Evolutionary conservation across 2,888 invertebrate genomes (phyloP).

Genomic region (Patella pellucida): DNA sequence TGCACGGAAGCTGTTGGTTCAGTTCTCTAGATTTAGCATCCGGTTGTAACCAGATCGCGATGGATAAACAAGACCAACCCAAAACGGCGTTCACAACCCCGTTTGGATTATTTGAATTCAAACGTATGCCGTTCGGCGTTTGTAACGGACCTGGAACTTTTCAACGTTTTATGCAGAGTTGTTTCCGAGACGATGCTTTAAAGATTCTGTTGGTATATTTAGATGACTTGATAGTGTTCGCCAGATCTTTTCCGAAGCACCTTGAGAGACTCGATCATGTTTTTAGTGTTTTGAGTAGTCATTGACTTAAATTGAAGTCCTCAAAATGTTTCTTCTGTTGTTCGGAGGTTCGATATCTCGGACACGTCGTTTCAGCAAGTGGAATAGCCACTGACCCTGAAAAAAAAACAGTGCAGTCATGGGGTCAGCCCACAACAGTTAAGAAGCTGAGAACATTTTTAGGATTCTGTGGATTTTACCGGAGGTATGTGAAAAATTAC

Average conservation of each 20-base stretch:
- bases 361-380: slow-evolving; percentile 16
- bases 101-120: no score
- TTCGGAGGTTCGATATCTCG: slow-evolving; percentile 15
- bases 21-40: no score
- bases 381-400: slow-evolving; percentile 21
- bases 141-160: no score
- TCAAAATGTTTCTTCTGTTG: slow-evolving; percentile 15
- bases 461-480: not conserved
- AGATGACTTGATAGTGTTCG: slow-evolving; percentile 4
- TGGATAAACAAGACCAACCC: not conserved
- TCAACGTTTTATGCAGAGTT: no score
- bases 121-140: no score
- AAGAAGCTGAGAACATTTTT: slow-evolving; percentile 21
- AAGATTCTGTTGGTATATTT: no score
- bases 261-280: no score
- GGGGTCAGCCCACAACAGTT: not conserved
- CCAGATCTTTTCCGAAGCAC: not conserved
- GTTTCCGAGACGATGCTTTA: no score
- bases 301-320: slow-evolving; percentile 23
- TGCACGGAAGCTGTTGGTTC: not conserved
- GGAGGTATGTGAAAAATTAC: no score
- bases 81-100: no score
- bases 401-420: slow-evolving; percentile 12
- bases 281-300: not conserved
- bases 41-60: no score